Base-by-base conservation (phyloP, 2,113 vertebrate genomes). In the Poeciliopsis occidentalis region DNA sequence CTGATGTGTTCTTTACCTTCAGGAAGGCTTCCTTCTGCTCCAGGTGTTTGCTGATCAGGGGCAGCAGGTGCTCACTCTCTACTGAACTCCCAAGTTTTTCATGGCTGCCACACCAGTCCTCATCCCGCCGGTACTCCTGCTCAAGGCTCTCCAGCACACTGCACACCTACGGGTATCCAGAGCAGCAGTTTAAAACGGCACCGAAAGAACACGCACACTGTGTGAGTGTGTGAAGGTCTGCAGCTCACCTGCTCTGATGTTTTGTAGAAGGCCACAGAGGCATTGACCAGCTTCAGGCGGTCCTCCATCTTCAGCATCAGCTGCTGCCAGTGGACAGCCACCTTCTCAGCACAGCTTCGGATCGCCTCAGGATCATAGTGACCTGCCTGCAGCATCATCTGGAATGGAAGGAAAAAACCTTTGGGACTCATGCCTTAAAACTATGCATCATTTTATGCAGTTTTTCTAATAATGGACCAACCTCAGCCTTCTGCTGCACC, bases 231-330 rank as follows among this genome's bases (percentile, higher is more conserved):
- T 3, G 57, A 0, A 0, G 64, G 64, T 8, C 2, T 37, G n/a
- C 29, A 12, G 19, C 0, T 26, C 12, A 98, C 98, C 96, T 99
- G 98, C 81, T 99, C 97, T 2, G 98, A 99, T 0, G 98, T 99
- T 93, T 99, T 99, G 86, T 99, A 99, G 87, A 99, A 99, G 81
- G 98, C 98, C 83, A 99, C 97, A 0, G 98, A 99, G 15, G 98
- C 98, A 0, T 98, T 99, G 80, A 99, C 97, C 8, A 99, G 95
- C 89, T 99, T 99, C 19, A 99, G 96, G 4, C 98, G 94, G 88
- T 99, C 98, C 80, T 99, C 97, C 98, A 99, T 99, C 95, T 99
- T 99, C 75, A 99, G 91, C 98, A 99, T 98, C 83, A 99, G 94
- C 92, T 99, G 97, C 90, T 99, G 98, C 98, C 98, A 99, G 87